Conservation (phyloP, 2,113 vertebrate genomes). For the Boulengeromyrus knoepffleri region DNA sequence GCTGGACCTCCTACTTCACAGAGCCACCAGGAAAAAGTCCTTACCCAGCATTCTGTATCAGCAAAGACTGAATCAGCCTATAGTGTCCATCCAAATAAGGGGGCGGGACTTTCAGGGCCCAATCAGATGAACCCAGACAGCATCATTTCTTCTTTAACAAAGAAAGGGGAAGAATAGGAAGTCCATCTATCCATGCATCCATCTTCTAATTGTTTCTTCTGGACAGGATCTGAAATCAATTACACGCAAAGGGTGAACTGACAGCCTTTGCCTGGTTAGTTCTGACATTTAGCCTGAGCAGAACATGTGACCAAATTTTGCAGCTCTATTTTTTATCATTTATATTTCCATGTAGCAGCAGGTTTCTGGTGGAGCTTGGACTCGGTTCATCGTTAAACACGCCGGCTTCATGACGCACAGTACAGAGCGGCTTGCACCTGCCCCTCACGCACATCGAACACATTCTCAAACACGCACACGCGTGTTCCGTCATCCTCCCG, state of each 20-base stretch:
- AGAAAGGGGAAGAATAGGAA: neutral
- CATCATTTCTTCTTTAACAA: neutral
- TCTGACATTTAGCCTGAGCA: neutral
- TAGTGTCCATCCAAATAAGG: neutral
- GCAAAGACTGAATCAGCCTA: neutral
- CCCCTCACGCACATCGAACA: neutral
- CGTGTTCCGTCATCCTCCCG: neutral
- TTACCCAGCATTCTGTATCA: neutral
- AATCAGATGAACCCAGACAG: neutral
- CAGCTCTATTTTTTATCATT: neutral
- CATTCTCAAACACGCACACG: neutral
- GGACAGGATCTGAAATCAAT: neutral
- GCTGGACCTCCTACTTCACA: neutral
- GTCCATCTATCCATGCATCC: neutral
- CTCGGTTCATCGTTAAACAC: neutral
- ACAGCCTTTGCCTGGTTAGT: neutral
- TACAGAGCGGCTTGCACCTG: neutral
- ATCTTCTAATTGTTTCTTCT: neutral
- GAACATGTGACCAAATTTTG: neutral
- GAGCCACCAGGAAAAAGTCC: neutral
- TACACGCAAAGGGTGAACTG: neutral
- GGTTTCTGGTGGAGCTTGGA: neutral
- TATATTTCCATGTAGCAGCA: neutral
- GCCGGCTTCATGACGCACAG: neutral
- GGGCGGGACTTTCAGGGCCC: neutral